Percentiles rank a stretch among this genome's conserved stretches.
phyloP scores from a whole-genome alignment of 1,140 invertebrate species.

The Cydia pomonella region DNA sequence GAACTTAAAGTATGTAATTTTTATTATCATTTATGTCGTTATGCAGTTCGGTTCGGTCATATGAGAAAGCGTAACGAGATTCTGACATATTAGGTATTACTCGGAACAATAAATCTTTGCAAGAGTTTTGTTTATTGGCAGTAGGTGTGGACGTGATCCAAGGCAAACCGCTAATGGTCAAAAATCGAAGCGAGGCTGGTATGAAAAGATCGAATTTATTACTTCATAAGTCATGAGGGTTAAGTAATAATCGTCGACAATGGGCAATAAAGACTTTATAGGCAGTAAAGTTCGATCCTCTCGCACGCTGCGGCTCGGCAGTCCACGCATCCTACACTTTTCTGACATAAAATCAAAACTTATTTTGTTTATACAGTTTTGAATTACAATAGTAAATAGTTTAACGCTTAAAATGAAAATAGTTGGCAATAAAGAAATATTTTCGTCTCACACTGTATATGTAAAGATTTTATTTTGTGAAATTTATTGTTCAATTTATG shows the following conservation, averaged over 20 bases:
- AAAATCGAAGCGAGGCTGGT: conserved; percentile 50
- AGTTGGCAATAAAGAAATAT: conserved; percentile 9
- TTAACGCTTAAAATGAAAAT: neutral
- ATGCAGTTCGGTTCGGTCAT: neutral
- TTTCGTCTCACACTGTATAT: neutral
- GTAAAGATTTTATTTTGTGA: neutral
- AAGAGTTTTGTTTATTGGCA: conserved; percentile 39
- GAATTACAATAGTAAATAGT: conserved; percentile 21
- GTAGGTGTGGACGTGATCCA: conserved; percentile 27
- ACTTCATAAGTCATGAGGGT: conserved; percentile 77
- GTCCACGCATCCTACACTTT: conserved; percentile 45
- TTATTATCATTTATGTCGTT: neutral
- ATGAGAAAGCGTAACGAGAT: neutral
- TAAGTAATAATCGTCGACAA: conserved; percentile 78
- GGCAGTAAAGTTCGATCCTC: conserved; percentile 73
- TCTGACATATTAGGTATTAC: neutral
- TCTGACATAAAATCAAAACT: conserved; percentile 12
- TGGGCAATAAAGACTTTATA: conserved; percentile 78
- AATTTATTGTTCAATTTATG: conserved; percentile 23
- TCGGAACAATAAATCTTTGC: conserved; percentile 18
- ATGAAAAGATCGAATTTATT: conserved; percentile 73
- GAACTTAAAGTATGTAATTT: neutral
- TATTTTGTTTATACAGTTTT: conserved; percentile 26
- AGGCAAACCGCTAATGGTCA: conserved; percentile 33
- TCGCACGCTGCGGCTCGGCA: conserved; percentile 59